Percentiles rank a stretch among this genome's conserved stretches.
phyloP scores from a whole-genome alignment of 2,113 vertebrate genomes.

The Arothron firmamentum region DNA sequence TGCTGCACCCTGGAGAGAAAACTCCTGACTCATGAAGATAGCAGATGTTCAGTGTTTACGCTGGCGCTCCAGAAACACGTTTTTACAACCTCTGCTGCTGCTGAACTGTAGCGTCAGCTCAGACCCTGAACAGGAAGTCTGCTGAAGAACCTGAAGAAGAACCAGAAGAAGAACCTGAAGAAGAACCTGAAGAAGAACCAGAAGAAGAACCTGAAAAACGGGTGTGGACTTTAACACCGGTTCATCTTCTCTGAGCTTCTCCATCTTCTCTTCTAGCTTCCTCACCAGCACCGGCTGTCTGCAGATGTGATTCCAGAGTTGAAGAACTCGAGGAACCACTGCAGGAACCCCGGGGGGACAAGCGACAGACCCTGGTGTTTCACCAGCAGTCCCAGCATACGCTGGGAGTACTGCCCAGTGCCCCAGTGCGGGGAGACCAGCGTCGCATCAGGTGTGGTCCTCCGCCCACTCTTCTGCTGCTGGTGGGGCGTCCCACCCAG shows the following conservation, averaged over 20 bases:
- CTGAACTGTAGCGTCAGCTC: background rate
- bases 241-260: background rate
- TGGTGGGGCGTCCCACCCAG: background rate
- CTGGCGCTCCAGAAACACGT: background rate
- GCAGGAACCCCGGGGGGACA: slow-evolving; percentile 86
- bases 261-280: slow-evolving; percentile 54
- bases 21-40: slow-evolving; percentile 24
- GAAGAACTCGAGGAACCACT: slow-evolving; percentile 80
- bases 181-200: background rate
- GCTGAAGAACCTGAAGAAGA: background rate
- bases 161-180: background rate
- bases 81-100: background rate
- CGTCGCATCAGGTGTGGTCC: slow-evolving; percentile 42
- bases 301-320: slow-evolving; percentile 84
- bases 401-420: slow-evolving; percentile 86
- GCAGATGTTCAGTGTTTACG: slow-evolving; percentile 39
- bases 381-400: slow-evolving; percentile 76
- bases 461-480: background rate
- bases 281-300: slow-evolving; percentile 80
- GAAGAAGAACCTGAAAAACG: background rate
- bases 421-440: slow-evolving; percentile 72
- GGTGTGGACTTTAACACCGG: background rate
- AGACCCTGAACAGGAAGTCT: background rate
- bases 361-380: slow-evolving; percentile 86
- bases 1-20: slow-evolving; percentile 8